Evolutionary conservation across 2,888 invertebrate species (phyloP), one percentile per base, ranked within the genome.

Genomic region (Chironomus tentans): DNA sequence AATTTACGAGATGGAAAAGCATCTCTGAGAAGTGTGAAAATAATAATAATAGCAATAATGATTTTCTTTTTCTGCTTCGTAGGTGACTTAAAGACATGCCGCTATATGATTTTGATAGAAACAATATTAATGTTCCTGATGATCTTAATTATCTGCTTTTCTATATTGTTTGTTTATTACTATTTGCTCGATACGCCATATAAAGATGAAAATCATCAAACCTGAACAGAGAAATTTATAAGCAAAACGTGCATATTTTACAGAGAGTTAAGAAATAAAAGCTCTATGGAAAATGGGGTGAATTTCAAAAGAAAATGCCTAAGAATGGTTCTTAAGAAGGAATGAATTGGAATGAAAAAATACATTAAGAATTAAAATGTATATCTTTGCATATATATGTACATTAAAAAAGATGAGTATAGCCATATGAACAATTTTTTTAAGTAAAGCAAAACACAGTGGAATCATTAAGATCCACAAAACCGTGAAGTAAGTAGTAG

Each of bases 111-210:
- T 38, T 24, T 65, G 65, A 65, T 24, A 18, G 18, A 38, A 38
- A 50, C 5, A 18, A 56, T 18, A 18, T 18, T 56, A 7, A 56
- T 56, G 18, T 56, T 56, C 18, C 56, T 65, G 65, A 56, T 71
- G 48, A 50, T 71, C 71, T 71, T 71, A 71, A 71, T 71, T 71
- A 71, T 70, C 70, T 56, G 38, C 56, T 56, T 18, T 56, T 15
- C 15, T 10, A 7, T 28, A 28, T 38, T 38, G 38, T 38, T 22
- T 71, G 56, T 50, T 71, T 48, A 22, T 65, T 65, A 24, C 13
- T 24, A 38, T 7, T 38, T 38, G 38, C 10, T 38, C 38, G 38
- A 38, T 38, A 22, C 21, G 65, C 22, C 21, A 13, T 12, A 65
- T 22, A 65, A 65, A 24, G 65, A 65, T 21, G 65, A 65, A 65